Evolutionary conservation across 2,888 invertebrate genomes (phyloP).

Genomic region (Drosophila colorata): DNA sequence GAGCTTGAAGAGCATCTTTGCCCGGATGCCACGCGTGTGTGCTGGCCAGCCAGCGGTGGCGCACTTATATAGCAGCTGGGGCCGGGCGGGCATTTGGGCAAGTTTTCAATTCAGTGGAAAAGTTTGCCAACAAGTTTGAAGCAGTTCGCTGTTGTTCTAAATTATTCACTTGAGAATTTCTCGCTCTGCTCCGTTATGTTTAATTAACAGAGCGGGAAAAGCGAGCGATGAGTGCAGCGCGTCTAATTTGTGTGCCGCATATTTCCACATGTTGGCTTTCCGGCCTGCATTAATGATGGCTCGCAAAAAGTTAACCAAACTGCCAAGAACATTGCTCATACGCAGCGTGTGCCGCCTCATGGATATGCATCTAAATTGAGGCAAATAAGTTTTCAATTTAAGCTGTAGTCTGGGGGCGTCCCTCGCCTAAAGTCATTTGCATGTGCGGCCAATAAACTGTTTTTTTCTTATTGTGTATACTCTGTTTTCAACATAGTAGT

Average conservation of each 20-base stretch:
- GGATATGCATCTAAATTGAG: conserved; percentile 29
- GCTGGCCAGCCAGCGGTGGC: not conserved
- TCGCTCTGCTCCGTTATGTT: conserved; percentile 50
- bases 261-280: conserved; percentile 56
- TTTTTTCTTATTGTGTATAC: not conserved
- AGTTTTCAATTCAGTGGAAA: conserved; percentile 54
- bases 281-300: conserved; percentile 64
- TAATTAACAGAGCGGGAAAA: conserved; percentile 48
- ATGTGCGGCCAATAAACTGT: conserved; percentile 17
- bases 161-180: conserved; percentile 66
- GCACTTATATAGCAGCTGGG: conserved; percentile 48
- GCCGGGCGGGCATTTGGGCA: conserved; percentile 8
- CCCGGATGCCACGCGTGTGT: conserved; percentile 4
- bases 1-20: conserved; percentile 57
- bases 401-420: not conserved
- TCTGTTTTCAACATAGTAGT: not conserved
- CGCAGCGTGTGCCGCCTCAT: conserved; percentile 29
- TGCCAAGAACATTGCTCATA: conserved; percentile 40
- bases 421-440: conserved; percentile 27
- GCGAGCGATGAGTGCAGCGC: conserved; percentile 3
- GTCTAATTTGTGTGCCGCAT: conserved; percentile 15
- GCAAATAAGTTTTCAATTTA: conserved; percentile 39
- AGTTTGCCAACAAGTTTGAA: conserved; percentile 52
- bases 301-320: conserved; percentile 28
- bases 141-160: conserved; percentile 39